Evolutionary conservation across 2,888 invertebrate genomes (phyloP), one percentile per base, ranked within the genome.

Genomic region (Serrognathus titanus): DNA sequence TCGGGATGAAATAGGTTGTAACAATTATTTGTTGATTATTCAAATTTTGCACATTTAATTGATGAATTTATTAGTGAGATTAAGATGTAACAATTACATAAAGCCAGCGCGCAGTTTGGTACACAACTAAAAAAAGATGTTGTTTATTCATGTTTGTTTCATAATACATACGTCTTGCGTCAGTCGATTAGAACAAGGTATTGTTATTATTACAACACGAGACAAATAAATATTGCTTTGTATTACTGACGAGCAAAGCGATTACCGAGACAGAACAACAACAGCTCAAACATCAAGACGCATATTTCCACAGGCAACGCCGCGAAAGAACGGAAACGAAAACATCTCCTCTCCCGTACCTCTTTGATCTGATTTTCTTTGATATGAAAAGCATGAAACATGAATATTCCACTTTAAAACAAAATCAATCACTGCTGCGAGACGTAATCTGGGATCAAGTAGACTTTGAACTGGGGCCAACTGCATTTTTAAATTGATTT

Each of bases 1-100:
- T 31, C 4, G 4, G 24, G 7, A 31, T 31, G 1, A 31, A 6
- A 6, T 31, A 31, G 6, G 24, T 5, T 31, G 24, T 31, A 31
- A 31, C 5, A 31, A 5, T 7, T n/a, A 31, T 24, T 48, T 48
- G 35, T 35, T 35, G 12, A 36, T 51, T 9, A 2, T 5, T 16
- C 3, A 9, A n/a, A 9, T 8, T 35, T 47, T 12, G 6, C n/a
- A 31, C 6, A 31, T 31, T 16, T 31, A 31, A 31, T n/a, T n/a
- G n/a, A n/a, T n/a, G n/a, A n/a, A n/a, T 65, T 65, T 60, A 66
- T 53, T 66, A 58, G 55, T 59, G 57, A 65, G 69, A 66, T 69
- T 68, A 66, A 62, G 60, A 64, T 62, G 63, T 63, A 68, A 69
- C 69, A 71, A 70, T 71, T 71, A 71, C 67, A 68, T 69, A 70